A percentile compares a stretch with the other conserved stretches of the same genome.
Conservation (phyloP, 37 sponge, comb jelly and placozoan genomes). For the Spongilla lacustris region DNA sequence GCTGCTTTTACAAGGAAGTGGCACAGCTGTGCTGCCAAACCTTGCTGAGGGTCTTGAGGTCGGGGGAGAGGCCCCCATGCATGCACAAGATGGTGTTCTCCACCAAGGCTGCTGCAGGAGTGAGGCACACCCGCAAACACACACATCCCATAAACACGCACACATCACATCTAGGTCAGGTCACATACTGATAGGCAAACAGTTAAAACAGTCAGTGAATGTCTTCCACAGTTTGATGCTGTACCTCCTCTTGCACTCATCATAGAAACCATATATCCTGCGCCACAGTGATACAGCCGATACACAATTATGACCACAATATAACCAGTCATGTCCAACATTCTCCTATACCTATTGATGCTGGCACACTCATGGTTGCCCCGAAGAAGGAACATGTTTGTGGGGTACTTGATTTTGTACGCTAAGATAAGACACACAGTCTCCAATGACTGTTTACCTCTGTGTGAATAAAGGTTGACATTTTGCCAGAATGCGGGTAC, state of each 20-base stretch:
- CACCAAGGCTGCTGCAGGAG: constrained; percentile 76
- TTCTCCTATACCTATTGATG: constrained; percentile 65
- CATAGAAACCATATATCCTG: constrained; percentile 96
- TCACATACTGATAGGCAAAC: constrained; percentile 81
- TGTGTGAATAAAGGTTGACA: background rate
- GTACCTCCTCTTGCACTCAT: constrained; percentile 94
- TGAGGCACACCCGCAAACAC: background rate
- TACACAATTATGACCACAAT: too few relatives aligned
- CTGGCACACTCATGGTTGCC: constrained; percentile 94
- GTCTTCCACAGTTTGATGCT: constrained; percentile 97
- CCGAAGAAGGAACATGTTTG: constrained; percentile 83
- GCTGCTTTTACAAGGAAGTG: background rate
- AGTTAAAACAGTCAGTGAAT: constrained; percentile 93
- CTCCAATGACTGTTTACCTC: constrained; percentile 86
- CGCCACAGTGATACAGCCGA: background rate
- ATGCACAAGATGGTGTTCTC: constrained; percentile 87
- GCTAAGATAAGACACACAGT: constrained; percentile 86
- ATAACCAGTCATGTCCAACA: background rate
- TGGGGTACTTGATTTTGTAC: constrained; percentile 88
- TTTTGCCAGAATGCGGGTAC: background rate
- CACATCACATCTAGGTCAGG: background rate
- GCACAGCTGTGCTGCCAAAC: constrained; percentile 14
- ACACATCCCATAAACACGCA: background rate
- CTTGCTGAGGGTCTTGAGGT: constrained; percentile 69
- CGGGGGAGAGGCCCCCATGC: constrained; percentile 96